These are phyloP conservation scores for Eonycteris spelaea DNA, from an alignment of 2,113 vertebrate genomes.

Conservation along the genomic window DNA sequence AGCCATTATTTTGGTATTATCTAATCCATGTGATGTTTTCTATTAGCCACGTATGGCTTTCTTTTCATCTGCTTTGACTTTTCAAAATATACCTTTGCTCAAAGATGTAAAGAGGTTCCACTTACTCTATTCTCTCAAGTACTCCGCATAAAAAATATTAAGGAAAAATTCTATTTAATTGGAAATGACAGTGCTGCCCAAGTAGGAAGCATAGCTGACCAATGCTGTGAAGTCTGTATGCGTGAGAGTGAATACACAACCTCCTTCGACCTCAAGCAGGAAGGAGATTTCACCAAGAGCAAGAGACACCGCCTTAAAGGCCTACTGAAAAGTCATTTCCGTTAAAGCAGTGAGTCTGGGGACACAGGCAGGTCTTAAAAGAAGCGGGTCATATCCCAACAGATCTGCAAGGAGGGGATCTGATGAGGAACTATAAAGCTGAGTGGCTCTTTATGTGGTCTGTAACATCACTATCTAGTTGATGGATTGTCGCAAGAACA, in stretches of 20 bases:
- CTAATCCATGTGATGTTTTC: slow-evolving; percentile 19
- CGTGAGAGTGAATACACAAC: neutral
- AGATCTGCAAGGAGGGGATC: neutral
- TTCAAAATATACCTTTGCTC: slow-evolving; percentile 11
- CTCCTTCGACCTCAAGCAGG: neutral
- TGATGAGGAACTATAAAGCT: neutral
- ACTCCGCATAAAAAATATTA: neutral
- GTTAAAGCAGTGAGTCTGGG: neutral
- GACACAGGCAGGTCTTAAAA: neutral
- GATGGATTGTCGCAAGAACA: neutral
- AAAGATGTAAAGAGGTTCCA: neutral
- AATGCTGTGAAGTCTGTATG: neutral
- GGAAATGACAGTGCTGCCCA: neutral
- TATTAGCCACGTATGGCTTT: neutral
- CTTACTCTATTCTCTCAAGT: slow-evolving; percentile 4
- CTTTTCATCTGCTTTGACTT: slow-evolving; percentile 21
- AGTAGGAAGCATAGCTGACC: neutral
- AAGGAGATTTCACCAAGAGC: neutral
- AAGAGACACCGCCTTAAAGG: neutral
- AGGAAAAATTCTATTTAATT: neutral
- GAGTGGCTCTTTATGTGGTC: neutral
- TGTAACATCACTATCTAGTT: neutral
- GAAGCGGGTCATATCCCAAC: neutral
- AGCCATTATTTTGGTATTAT: neutral
- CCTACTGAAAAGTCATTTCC: neutral